Base-by-base conservation (phyloP, 2,113 vertebrate species). In the Protomyctophum bolini region DNA sequence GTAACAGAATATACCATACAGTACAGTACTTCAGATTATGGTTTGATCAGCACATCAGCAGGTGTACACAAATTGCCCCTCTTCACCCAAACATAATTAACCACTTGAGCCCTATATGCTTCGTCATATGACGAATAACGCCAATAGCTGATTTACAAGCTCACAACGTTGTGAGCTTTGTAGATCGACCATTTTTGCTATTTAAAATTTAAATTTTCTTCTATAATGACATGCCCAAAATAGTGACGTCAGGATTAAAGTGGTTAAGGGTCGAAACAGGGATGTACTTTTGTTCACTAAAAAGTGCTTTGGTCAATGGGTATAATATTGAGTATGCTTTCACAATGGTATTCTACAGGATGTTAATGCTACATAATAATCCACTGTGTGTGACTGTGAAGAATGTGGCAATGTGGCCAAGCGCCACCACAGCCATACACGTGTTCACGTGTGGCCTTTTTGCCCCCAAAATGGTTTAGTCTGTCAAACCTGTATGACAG, bases 1-100 rank as follows among this genome's bases (percentile, higher is more conserved):
- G 83, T 92, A 91, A 92, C 91, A 92, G 91, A 91, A 91, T 92
- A 92, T 92, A 91, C 89, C 89, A 87, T 92, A 92, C 91, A 92
- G 91, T 92, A 92, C 91, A 92, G 91, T 91, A 91, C 90, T 91
- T 91, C 87, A 85, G 89, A 91, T 92, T 92, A 92, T 90, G 91
- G 87, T 90, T 91, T 88, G 85, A 90, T 91, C 88, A 91, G 89
- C 89, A 91, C 88, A 88, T 91, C 88, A 90, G 89, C 88, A 90
- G 86, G 91, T 92, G 87, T 91, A 89, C 82, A 87, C 86, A 76
- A 85, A 83, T 84, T 72, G 69, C 80, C 83, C 82, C 72, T 66
- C 82, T 71, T 33, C 41, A 49, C 73, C 50, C 41, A 49, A 50
- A 15, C 29, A 21, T 54, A 15, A 60, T 47, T 11, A 41, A 41